Percentiles rank a stretch among this genome's conserved stretches.
Evolutionary conservation across 2,888 invertebrate species (phyloP).

Genomic region (Aphelenchoides bicaudatus): DNA sequence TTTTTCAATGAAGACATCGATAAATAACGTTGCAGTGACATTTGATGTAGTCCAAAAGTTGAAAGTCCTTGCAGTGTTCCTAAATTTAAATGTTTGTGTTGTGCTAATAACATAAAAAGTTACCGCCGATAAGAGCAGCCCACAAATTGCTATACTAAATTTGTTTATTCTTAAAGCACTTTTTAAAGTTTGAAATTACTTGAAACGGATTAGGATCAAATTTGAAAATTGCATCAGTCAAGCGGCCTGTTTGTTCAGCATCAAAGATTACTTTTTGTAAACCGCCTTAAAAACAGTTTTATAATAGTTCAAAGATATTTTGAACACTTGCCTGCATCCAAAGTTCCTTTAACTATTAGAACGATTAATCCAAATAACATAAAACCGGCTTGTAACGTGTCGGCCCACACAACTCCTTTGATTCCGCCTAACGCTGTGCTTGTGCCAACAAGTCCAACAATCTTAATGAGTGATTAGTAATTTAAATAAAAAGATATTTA

Average conservation of each 20-base stretch:
- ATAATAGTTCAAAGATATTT: too few species aligned
- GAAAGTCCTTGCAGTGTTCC: too few species aligned
- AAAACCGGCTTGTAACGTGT: slow-evolving; percentile 38
- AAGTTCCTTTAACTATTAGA: slow-evolving; percentile 36
- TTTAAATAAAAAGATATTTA: too few species aligned
- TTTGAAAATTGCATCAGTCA: slow-evolving; percentile 25
- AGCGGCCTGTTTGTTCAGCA: slow-evolving; percentile 26
- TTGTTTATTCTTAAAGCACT: not conserved
- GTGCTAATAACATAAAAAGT: too few species aligned
- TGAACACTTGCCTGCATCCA: slow-evolving; percentile 30
- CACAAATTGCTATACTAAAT: slow-evolving; percentile 37
- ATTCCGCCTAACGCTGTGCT: slow-evolving; percentile 33
- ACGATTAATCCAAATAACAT: slow-evolving; percentile 32
- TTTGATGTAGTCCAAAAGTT: slow-evolving; percentile 41
- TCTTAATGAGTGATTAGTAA: too few species aligned
- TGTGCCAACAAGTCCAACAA: too few species aligned
- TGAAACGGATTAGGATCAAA: slow-evolving; percentile 31
- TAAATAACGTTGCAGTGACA: slow-evolving; percentile 44
- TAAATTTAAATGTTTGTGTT: too few species aligned
- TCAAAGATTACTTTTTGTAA: not conserved
- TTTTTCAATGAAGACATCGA: slow-evolving; percentile 37
- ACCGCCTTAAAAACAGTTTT: not conserved
- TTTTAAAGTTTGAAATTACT: slow-evolving; percentile 16
- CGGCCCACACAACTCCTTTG: slow-evolving; percentile 44
- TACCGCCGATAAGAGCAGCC: slow-evolving; percentile 33